Percentiles rank a stretch among this genome's conserved stretches.
phyloP scores from a whole-genome alignment of 2,113 vertebrate species.

The Origma solitaria region DNA sequence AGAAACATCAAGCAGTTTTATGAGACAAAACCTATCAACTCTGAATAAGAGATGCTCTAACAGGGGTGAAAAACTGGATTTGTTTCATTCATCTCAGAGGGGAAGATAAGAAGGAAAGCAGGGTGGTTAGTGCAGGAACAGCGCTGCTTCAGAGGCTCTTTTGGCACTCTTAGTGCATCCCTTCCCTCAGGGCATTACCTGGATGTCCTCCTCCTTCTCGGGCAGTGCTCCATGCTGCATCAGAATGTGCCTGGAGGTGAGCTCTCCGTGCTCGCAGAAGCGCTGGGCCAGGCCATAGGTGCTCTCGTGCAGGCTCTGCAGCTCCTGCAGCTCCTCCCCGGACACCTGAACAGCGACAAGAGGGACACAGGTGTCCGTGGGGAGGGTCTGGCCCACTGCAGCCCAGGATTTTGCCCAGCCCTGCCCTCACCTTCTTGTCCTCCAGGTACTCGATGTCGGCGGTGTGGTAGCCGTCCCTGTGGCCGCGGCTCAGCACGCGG shows the following conservation, averaged over 20 bases:
- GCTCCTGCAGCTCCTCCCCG: conserved; percentile 75
- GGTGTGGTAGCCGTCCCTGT: conserved; percentile 86
- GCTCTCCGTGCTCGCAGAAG: conserved; percentile 76
- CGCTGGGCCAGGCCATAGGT: conserved; percentile 83
- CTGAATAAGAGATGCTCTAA: background rate
- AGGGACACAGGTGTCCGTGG: background rate
- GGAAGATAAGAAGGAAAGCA: accelerated
- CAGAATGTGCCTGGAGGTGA: conserved; percentile 73
- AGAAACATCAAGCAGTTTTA: background rate
- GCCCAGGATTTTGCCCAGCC: too few relatives aligned
- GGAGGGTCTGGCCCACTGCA: background rate
- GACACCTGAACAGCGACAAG: conserved; percentile 63
- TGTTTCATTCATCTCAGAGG: background rate
- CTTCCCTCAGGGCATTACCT: conserved; percentile 63
- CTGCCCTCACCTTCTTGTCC: conserved; percentile 76
- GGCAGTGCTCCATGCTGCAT: conserved; percentile 80
- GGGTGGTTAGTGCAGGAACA: background rate
- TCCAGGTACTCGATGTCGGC: conserved; percentile 86
- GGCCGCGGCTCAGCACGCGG: conserved; percentile 78
- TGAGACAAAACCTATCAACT: background rate
- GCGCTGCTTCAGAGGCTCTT: background rate
- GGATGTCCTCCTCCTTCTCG: conserved; percentile 81
- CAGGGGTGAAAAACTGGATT: background rate
- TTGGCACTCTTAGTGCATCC: background rate
- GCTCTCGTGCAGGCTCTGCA: conserved; percentile 80